Percentiles rank a stretch among this genome's conserved stretches.
Conservation (phyloP, 1,140 invertebrate genomes). For the Cyclina sinensis region DNA sequence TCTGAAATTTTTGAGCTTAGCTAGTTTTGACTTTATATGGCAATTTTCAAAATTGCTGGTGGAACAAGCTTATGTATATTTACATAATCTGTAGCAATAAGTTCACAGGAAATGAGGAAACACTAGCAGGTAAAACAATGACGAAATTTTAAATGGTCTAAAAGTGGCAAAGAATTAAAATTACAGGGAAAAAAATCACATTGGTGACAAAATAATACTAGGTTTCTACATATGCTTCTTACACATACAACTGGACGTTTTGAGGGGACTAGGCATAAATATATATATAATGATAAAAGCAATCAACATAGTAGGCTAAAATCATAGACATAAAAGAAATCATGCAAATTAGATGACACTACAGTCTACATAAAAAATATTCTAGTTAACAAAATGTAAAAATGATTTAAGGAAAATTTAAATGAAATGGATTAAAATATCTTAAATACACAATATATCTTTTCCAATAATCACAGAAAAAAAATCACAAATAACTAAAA, state of each 20-base stretch:
- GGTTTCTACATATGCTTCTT: neutral
- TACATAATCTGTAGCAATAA: no score
- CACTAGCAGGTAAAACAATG: no score
- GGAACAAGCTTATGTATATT: no score
- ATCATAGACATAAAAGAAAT: neutral
- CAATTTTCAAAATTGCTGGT: no score
- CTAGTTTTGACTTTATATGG: no score
- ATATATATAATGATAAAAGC: constrained; percentile 1
- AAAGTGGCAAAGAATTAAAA: no score
- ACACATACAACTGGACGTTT: neutral
- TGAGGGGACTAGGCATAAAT: neutral
- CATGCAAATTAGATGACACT: neutral
- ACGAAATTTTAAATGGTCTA: no score
- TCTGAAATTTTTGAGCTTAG: no score
- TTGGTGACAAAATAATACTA: neutral
- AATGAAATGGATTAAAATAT: constrained; percentile 12
- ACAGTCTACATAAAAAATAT: neutral
- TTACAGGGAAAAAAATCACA: neutral
- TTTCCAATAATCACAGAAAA: neutral
- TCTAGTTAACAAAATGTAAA: neutral
- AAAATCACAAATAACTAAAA: constrained; percentile 5
- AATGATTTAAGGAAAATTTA: constrained; percentile 3
- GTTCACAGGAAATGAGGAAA: no score
- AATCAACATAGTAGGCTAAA: neutral
- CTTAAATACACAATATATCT: neutral